Base-by-base conservation (phyloP, 2,888 invertebrate genomes). In the Dusona sp. region DNA sequence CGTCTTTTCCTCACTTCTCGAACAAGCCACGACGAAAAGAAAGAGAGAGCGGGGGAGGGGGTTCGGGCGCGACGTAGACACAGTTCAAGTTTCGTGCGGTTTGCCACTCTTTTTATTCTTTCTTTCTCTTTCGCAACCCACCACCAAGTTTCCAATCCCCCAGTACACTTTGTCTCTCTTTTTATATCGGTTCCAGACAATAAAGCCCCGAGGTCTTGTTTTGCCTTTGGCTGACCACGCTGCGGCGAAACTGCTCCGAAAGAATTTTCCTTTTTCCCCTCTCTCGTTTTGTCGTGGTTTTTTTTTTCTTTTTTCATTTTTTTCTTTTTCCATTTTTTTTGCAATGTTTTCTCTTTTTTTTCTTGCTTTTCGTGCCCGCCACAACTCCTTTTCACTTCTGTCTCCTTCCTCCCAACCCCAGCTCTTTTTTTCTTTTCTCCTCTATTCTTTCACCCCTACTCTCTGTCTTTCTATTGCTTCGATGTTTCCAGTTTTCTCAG, bases 141-240 rank as follows among this genome's bases (percentile, higher is more conserved):
- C 70, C 67, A 33, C 73, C 72, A 22, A 22, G 25, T 67, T 73
- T 61, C 73, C 57, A 11, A 57, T 67, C 38, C 65, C 29, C 42
- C 9, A 7, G 33, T 85, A 77, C 85, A 84, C 83, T 88, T 88
- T 89, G 89, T 89, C 90, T 90, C 90, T 90, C 90, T 90, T 92
- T 92, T 92, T 92, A 92, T 91, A 91, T 92, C 90, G 90, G 91
- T 92, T 92, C 91, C 92, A 91, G 91, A 90, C 91, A 92, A 92
- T 92, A 92, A 92, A 92, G 90, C 90, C 90, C 89, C 89, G 90
- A 87, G 91, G 90, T 90, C 89, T 92, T 91, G 92, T 91, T 92
- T 92, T 92, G 91, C 91, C 90, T 90, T 89, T 86, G 91, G 90
- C 90, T 92, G 91, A 91, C 92, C 91, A 88, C 91, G 88, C 88